phyloP scores from a whole-genome alignment of 1,140 invertebrate species.

The Drosophila ercepeae region DNA sequence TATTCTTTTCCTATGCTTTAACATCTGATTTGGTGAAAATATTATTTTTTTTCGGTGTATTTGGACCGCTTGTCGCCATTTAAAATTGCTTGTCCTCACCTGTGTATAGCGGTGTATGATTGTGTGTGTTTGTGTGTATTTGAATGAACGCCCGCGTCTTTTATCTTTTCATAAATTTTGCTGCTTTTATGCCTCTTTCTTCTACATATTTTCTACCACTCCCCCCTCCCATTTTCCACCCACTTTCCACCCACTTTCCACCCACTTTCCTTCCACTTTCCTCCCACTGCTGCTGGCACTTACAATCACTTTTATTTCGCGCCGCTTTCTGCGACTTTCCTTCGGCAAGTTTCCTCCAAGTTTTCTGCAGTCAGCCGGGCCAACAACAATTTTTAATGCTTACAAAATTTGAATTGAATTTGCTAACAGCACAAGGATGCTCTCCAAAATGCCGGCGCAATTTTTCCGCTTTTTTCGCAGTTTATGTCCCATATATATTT shows the following conservation, averaged over 20 bases:
- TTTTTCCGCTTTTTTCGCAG: constrained; percentile 25
- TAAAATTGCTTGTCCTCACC: constrained; percentile 80
- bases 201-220: neutral
- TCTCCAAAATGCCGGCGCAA: constrained; percentile 48
- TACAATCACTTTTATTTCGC: constrained; percentile 79
- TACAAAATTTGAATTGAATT: constrained; percentile 82
- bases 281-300: constrained; percentile 45
- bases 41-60: constrained; percentile 11
- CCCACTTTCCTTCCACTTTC: neutral
- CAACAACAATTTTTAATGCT: constrained; percentile 67
- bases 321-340: constrained; percentile 42
- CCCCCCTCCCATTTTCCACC: neutral
- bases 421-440: constrained; percentile 69
- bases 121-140: constrained; percentile 67
- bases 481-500: constrained; percentile 22
- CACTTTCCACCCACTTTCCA: neutral
- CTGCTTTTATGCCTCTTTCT: constrained; percentile 59
- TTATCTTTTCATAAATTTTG: constrained; percentile 82
- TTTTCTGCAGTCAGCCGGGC: constrained; percentile 56
- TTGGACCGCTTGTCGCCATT: constrained; percentile 65
- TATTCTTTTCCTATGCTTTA: no score
- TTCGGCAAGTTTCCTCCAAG: constrained; percentile 61
- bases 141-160: constrained; percentile 80
- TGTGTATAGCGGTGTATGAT: constrained; percentile 16
- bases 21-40: neutral